phyloP scores from a whole-genome alignment of 2,113 vertebrate species.

The Gila orcuttii region DNA sequence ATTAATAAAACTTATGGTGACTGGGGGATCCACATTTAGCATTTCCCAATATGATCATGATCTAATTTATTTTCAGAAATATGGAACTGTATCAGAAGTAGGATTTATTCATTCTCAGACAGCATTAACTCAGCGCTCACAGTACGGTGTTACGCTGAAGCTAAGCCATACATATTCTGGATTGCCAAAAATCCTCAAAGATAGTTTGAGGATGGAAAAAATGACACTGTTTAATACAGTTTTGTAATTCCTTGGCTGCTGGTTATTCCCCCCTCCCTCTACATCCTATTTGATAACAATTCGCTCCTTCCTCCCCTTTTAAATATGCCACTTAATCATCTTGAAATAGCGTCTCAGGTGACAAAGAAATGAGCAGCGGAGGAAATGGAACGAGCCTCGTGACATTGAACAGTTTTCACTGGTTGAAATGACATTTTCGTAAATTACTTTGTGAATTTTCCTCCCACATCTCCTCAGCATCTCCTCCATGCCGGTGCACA shows the following conservation, averaged over 20 bases:
- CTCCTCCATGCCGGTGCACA: not conserved
- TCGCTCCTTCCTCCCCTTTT: constrained; percentile 25
- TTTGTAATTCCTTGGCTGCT: constrained; percentile 19
- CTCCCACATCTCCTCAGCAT: constrained; percentile 34
- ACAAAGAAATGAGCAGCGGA: constrained; percentile 18
- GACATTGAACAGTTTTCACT: constrained; percentile 30
- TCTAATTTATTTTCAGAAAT: constrained; percentile 2
- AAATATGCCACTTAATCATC: constrained; percentile 38
- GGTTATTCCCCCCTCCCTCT: not conserved
- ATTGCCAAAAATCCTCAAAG: constrained; percentile 26
- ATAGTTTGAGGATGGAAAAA: not conserved
- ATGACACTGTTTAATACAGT: constrained; percentile 11
- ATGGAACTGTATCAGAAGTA: constrained; percentile 4
- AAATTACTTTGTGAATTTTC: constrained; percentile 37
- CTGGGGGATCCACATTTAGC: constrained; percentile 13
- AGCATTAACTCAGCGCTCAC: not conserved
- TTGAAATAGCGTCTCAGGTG: constrained; percentile 37
- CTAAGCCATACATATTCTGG: not conserved
- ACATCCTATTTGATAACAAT: not conserved
- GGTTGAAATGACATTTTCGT: constrained; percentile 35
- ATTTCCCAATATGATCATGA: constrained; percentile 10
- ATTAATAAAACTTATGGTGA: not conserved
- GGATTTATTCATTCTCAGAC: constrained; percentile 20
- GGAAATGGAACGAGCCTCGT: constrained; percentile 28
- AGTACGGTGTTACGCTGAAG: not conserved